Conservation (phyloP, 2,113 vertebrate species). For the Murina feae region DNA sequence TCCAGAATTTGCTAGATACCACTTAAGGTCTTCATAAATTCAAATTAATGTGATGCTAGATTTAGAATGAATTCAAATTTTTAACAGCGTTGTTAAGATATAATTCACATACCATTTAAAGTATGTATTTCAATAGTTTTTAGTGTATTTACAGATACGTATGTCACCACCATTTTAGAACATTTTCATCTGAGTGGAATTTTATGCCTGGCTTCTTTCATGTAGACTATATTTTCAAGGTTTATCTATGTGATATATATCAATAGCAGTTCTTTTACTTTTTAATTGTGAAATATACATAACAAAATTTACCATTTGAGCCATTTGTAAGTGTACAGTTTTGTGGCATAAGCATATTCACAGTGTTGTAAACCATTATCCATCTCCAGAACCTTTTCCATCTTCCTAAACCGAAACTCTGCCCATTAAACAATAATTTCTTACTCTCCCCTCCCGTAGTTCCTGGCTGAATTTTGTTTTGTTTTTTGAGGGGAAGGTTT, state of each 20-base stretch:
- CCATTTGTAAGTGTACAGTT: conserved; percentile 7
- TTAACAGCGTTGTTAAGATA: not conserved
- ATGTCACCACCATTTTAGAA: not conserved
- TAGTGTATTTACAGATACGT: not conserved
- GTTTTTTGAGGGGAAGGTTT: not conserved
- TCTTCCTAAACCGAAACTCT: not conserved
- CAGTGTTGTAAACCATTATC: not conserved
- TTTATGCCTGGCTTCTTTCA: conserved; percentile 27
- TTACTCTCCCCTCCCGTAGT: not conserved
- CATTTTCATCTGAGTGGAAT: not conserved
- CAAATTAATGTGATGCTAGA: not conserved
- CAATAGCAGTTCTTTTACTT: not conserved
- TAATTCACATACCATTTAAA: not conserved
- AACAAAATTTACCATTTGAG: not conserved
- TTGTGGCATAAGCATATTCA: not conserved
- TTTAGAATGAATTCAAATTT: conserved; percentile 7
- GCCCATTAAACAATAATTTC: not conserved
- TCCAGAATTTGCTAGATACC: not conserved
- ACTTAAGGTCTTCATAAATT: not conserved
- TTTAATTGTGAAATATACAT: not conserved
- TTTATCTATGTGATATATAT: not conserved
- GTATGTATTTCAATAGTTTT: not conserved
- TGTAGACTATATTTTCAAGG: not conserved
- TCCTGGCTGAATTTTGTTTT: not conserved
- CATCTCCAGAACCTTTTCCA: not conserved